Evolutionary conservation across 2,888 invertebrate genomes (phyloP).

Genomic region (Drosophila sordidula): DNA sequence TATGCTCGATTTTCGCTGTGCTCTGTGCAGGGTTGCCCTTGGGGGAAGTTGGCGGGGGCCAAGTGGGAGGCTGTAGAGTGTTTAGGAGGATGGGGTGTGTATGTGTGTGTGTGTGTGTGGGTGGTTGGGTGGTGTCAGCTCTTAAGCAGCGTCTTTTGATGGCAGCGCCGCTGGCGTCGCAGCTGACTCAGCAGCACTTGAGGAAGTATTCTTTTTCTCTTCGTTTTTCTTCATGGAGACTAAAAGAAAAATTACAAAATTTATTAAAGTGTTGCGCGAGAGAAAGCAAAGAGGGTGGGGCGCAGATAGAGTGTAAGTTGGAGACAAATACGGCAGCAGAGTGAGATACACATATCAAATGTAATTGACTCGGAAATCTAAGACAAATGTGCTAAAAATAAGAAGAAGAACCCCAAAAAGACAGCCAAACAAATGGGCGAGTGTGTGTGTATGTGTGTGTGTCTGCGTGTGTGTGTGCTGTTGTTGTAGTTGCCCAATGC

Average conservation of each 20-base stretch:
- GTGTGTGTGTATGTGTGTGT: slow-evolving; percentile 9
- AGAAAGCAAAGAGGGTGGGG: background rate
- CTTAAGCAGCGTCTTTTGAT: slow-evolving; percentile 47
- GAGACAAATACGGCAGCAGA: background rate
- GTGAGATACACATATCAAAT: slow-evolving; percentile 56
- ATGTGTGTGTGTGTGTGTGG: background rate
- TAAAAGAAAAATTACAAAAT: slow-evolving; percentile 73
- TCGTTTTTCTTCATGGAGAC: background rate
- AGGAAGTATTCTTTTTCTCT: slow-evolving; percentile 11
- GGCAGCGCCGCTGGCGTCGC: slow-evolving; percentile 36
- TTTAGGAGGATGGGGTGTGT: background rate
- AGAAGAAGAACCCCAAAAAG: slow-evolving; percentile 1
- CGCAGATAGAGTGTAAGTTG: background rate
- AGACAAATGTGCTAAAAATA: slow-evolving; percentile 66
- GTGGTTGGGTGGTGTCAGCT: slow-evolving; percentile 9
- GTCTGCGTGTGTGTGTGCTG: slow-evolving; percentile 31
- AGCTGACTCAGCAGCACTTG: slow-evolving; percentile 37
- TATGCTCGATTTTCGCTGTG: slow-evolving; percentile 37
- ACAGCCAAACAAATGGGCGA: slow-evolving; percentile 10
- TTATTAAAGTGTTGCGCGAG: slow-evolving; percentile 62
- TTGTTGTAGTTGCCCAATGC: slow-evolving; percentile 14
- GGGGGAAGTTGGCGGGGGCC: background rate
- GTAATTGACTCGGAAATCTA: slow-evolving; percentile 76
- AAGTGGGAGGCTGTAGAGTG: too few species aligned
- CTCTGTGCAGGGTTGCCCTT: background rate